Evolutionary conservation across 2,888 invertebrate genomes (phyloP).

Genomic region (Drosophila meridiana): DNA sequence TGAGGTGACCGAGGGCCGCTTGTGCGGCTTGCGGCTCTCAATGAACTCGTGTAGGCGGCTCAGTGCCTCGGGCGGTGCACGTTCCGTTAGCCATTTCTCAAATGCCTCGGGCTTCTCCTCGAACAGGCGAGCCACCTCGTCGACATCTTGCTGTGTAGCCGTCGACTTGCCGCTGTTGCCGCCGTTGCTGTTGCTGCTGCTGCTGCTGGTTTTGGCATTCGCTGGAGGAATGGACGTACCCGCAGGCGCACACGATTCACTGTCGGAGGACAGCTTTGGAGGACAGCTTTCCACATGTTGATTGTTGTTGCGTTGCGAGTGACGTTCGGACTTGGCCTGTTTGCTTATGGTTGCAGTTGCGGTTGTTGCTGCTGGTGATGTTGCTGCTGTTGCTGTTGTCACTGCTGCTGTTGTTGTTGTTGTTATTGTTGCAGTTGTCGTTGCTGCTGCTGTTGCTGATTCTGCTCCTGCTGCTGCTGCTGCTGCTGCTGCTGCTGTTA

Average conservation of each 20-base stretch:
- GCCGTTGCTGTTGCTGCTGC: conserved; percentile 26
- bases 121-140: conserved; percentile 85
- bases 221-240: conserved; percentile 14
- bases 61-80: conserved; percentile 89
- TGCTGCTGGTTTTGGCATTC: conserved; percentile 28
- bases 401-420: conserved; percentile 13
- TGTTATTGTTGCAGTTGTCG: conserved; percentile 17
- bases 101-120: conserved; percentile 89
- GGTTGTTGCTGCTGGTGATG: conserved; percentile 11
- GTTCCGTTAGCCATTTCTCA: conserved; percentile 92
- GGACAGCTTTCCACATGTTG: conserved; percentile 37
- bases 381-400: conserved; percentile 20
- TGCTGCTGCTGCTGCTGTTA: conserved; percentile 23
- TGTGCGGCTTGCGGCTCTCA: conserved; percentile 86
- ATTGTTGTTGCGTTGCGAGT: conserved; percentile 67
- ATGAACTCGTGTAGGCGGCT: conserved; percentile 87
- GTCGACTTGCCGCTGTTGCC: conserved; percentile 21
- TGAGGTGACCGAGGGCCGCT: conserved; percentile 91
- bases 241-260: conserved; percentile 25
- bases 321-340: conserved; percentile 61
- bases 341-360: conserved; percentile 47
- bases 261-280: conserved; percentile 33
- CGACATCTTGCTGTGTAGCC: conserved; percentile 82
- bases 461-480: background rate
- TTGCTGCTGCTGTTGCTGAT: conserved; percentile 17